These are phyloP conservation scores for Drosophila lutescens DNA, from an alignment of 2,888 invertebrate species.

Conservation along the genomic window DNA sequence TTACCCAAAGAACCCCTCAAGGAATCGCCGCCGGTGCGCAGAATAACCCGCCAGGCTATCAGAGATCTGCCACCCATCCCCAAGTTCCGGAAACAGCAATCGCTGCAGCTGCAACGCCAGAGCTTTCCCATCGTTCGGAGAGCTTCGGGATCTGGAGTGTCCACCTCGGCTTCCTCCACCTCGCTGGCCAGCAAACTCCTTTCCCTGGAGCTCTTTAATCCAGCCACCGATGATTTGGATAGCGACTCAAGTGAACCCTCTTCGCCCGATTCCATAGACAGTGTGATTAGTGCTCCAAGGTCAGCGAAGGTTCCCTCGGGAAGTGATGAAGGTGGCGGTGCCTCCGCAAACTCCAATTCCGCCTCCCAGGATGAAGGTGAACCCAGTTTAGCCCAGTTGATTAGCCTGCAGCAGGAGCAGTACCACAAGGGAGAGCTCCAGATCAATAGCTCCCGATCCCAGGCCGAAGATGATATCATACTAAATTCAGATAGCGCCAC, in stretches of 20 bases:
- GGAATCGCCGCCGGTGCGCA: slow-evolving; percentile 59
- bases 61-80: slow-evolving; percentile 88
- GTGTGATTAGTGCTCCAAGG: slow-evolving; percentile 90
- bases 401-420: slow-evolving; percentile 58
- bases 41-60: slow-evolving; percentile 87
- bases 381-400: slow-evolving; percentile 44
- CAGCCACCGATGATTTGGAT: slow-evolving; percentile 95
- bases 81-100: slow-evolving; percentile 85
- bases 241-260: slow-evolving; percentile 94
- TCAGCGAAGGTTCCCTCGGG: slow-evolving; percentile 60
- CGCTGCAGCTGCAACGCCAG: slow-evolving; percentile 80
- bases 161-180: slow-evolving; percentile 31
- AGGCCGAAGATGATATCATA: slow-evolving; percentile 67
- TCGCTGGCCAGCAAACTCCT: slow-evolving; percentile 87
- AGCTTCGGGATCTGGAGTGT: slow-evolving; percentile 84
- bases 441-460: slow-evolving; percentile 59
- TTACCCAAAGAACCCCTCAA: slow-evolving; percentile 51
- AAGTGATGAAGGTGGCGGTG: slow-evolving; percentile 32
- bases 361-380: slow-evolving; percentile 61
- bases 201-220: slow-evolving; percentile 93
- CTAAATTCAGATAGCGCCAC: slow-evolving; percentile 79
- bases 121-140: slow-evolving; percentile 90
- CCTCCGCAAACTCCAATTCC: slow-evolving; percentile 21
- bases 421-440: slow-evolving; percentile 69
- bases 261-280: slow-evolving; percentile 94